phyloP scores from a whole-genome alignment of 2,797 vertebrate genomes.

The Alosa sapidissima region DNA sequence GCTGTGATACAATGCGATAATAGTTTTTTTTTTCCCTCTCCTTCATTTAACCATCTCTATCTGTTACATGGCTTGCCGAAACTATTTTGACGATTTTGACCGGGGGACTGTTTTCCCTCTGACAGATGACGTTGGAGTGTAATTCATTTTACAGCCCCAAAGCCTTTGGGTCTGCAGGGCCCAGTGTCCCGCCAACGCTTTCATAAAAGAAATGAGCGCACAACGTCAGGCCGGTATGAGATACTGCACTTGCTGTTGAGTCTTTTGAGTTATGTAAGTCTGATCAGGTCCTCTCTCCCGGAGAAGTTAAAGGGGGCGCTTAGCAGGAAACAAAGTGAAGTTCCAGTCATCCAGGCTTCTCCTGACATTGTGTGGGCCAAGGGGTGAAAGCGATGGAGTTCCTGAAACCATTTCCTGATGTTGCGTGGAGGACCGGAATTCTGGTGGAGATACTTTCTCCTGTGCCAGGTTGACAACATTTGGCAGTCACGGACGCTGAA shows the following conservation, averaged over 20 bases:
- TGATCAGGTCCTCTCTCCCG: conserved; percentile 53
- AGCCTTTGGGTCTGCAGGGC: conserved; percentile 54
- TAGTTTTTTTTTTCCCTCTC: background rate
- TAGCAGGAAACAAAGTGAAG: conserved; percentile 29
- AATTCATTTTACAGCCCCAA: conserved; percentile 56
- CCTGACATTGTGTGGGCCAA: conserved; percentile 30
- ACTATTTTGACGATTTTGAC: conserved; percentile 55
- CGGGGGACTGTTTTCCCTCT: conserved; percentile 60
- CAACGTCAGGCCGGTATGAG: conserved; percentile 51
- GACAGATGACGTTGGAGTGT: conserved; percentile 54
- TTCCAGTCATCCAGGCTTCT: conserved; percentile 35
- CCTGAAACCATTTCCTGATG: conserved; percentile 23
- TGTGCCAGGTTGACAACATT: conserved; percentile 17
- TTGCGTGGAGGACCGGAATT: background rate
- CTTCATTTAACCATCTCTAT: background rate
- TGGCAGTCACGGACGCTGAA: conserved; percentile 2
- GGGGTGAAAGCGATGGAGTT: conserved; percentile 16
- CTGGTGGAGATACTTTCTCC: background rate
- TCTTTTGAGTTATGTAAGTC: conserved; percentile 54
- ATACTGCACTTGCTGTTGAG: conserved; percentile 47
- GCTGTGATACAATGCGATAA: background rate
- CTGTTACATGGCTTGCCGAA: conserved; percentile 34
- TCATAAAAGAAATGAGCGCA: conserved; percentile 51
- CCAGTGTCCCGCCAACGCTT: conserved; percentile 52
- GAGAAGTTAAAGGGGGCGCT: background rate